These are phyloP conservation scores for Berghia stephanieae DNA, from an alignment of 1,140 invertebrate species.

Conservation along the genomic window DNA sequence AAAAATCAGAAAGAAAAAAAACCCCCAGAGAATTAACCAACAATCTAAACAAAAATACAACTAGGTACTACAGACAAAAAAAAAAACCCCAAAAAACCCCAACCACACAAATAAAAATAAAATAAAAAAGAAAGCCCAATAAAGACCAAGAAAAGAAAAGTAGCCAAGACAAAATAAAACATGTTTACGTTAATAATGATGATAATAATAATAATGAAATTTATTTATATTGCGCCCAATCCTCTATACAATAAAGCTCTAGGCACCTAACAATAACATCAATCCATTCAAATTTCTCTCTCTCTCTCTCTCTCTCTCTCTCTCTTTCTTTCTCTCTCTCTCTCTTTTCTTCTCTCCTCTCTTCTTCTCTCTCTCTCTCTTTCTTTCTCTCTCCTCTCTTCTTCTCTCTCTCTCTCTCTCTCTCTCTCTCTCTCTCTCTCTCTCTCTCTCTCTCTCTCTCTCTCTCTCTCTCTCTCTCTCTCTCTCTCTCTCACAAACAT, in stretches of 20 bases:
- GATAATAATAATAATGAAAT: too few relatives aligned
- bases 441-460: conserved; percentile 9
- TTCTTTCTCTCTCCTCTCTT: neutral
- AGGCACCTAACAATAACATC: too few relatives aligned
- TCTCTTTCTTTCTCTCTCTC: neutral
- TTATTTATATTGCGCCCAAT: too few relatives aligned
- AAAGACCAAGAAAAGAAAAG: neutral
- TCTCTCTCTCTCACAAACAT: neutral
- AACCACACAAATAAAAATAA: neutral
- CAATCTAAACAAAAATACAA: neutral
- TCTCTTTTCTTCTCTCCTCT: neutral
- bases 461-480: neutral
- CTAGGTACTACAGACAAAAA: too few relatives aligned
- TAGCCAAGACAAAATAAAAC: neutral
- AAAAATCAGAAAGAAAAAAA: neutral
- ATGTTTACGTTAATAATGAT: neutral
- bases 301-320: neutral
- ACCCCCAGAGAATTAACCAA: neutral
- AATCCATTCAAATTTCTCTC: too few relatives aligned
- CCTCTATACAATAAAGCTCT: too few relatives aligned
- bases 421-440: conserved; percentile 9
- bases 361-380: neutral
- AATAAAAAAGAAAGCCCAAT: neutral
- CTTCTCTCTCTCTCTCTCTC: conserved; percentile 16
- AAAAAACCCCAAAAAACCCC: neutral